Conservation (phyloP, 23 tunicate species). For the Trididemnum nubilum region DNA sequence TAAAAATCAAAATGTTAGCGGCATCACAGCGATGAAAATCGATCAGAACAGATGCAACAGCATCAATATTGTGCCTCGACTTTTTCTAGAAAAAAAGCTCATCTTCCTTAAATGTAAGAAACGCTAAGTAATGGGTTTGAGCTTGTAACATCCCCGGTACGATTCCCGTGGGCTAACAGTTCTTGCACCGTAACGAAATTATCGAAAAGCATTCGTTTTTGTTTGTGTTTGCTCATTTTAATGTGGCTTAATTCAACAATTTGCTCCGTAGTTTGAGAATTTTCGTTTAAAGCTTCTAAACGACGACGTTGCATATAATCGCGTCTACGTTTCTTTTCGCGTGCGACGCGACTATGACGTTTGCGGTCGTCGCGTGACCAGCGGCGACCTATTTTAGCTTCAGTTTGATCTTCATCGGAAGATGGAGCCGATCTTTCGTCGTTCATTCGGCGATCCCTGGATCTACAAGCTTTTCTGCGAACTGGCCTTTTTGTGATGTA, state of each 20-base stretch:
- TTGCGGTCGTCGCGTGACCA: slow-evolving; percentile 28
- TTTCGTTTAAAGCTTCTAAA: slow-evolving; percentile 25
- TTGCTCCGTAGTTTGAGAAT: neutral
- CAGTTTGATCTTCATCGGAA: slow-evolving; percentile 12
- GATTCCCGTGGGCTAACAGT: slow-evolving; percentile 15
- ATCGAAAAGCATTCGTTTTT: slow-evolving; percentile 29
- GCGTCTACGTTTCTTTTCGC: slow-evolving; percentile 37
- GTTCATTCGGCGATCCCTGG: neutral
- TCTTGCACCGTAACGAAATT: slow-evolving; percentile 32
- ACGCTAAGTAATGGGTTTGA: slow-evolving; percentile 19
- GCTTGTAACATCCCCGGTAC: neutral
- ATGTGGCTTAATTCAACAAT: neutral
- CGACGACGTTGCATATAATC: slow-evolving; percentile 30
- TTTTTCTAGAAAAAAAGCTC: too few relatives aligned
- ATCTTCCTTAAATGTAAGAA: slow-evolving; percentile 29
- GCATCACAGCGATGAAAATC: too few relatives aligned
- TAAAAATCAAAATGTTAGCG: too few relatives aligned
- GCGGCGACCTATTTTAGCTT: slow-evolving; percentile 20
- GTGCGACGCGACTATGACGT: slow-evolving; percentile 26
- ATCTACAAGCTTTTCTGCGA: neutral
- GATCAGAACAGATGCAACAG: too few relatives aligned
- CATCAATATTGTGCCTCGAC: too few relatives aligned
- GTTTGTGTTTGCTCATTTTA: slow-evolving; percentile 12
- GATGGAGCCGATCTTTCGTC: neutral
- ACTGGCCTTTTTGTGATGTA: slow-evolving; percentile 32